phyloP scores from a whole-genome alignment of 2,888 invertebrate species.

The Pinctada fucata region DNA sequence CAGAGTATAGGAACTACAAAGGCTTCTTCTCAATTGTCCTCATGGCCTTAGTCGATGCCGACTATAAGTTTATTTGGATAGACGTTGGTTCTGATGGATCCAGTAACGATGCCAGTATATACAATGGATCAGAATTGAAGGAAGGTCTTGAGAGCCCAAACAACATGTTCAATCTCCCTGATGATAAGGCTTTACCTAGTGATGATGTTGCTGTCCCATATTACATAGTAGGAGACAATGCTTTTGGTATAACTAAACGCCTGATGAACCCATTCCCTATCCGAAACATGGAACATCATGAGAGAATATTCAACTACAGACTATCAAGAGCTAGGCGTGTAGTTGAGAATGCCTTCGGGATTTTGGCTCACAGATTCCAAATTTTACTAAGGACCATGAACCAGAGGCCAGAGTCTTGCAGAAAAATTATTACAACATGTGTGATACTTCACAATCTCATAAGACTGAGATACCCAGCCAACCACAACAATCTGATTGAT shows the following conservation, averaged over 20 bases:
- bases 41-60: too few species aligned
- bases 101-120: too few species aligned
- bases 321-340: constrained; percentile 32
- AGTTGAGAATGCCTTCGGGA: constrained; percentile 35
- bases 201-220: constrained; percentile 35
- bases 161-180: constrained; percentile 32
- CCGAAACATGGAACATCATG: constrained; percentile 38
- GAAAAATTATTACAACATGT: constrained; percentile 31
- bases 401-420: constrained; percentile 5
- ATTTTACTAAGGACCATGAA: constrained; percentile 1
- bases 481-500: constrained; percentile 34
- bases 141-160: constrained; percentile 22
- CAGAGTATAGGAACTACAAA: constrained; percentile 34
- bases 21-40: constrained; percentile 14
- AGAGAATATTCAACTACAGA: constrained; percentile 46
- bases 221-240: constrained; percentile 52
- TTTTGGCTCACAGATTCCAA: constrained; percentile 28
- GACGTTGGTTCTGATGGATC: too few species aligned
- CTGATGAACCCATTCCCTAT: constrained; percentile 53
- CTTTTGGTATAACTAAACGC: constrained; percentile 46
- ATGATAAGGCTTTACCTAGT: background rate
- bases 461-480: constrained; percentile 27
- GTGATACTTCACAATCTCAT: constrained; percentile 42
- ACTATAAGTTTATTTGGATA: too few species aligned
- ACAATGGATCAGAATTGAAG: constrained; percentile 14